These are phyloP conservation scores for Oreotrochilus melanogaster DNA, from an alignment of 2,113 vertebrate genomes.

Conservation along the genomic window DNA sequence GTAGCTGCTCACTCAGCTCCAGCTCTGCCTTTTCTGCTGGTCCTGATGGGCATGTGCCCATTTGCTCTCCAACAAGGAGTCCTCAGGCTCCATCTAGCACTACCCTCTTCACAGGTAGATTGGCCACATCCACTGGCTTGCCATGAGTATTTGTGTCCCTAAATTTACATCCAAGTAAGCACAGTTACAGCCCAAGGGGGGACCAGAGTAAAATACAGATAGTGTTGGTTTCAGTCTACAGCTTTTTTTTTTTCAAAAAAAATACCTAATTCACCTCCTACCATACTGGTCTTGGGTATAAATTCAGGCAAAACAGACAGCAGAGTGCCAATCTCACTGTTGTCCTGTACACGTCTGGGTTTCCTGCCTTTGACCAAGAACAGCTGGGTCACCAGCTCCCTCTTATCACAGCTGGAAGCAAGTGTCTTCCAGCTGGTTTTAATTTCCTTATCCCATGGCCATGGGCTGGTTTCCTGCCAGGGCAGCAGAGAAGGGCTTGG, in stretches of 20 bases:
- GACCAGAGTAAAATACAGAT: neutral
- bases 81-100: neutral
- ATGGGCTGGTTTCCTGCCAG: accelerated
- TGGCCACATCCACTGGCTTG: neutral
- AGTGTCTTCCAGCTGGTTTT: neutral
- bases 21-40: neutral
- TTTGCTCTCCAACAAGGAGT: neutral
- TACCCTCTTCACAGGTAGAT: neutral
- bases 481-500: neutral
- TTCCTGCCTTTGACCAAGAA: neutral
- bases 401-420: neutral
- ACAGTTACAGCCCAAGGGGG: neutral
- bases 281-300: neutral
- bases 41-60: accelerated
- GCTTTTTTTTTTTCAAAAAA: neutral
- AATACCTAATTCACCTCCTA: neutral
- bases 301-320: neutral
- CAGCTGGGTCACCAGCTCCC: neutral
- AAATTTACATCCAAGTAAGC: neutral
- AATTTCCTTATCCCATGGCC: neutral
- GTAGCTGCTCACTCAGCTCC: neutral
- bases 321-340: neutral
- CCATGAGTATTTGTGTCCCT: neutral
- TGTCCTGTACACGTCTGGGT: neutral
- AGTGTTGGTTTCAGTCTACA: neutral